phyloP scores from a whole-genome alignment of 2,113 vertebrate species.

The Cacatua alba region DNA sequence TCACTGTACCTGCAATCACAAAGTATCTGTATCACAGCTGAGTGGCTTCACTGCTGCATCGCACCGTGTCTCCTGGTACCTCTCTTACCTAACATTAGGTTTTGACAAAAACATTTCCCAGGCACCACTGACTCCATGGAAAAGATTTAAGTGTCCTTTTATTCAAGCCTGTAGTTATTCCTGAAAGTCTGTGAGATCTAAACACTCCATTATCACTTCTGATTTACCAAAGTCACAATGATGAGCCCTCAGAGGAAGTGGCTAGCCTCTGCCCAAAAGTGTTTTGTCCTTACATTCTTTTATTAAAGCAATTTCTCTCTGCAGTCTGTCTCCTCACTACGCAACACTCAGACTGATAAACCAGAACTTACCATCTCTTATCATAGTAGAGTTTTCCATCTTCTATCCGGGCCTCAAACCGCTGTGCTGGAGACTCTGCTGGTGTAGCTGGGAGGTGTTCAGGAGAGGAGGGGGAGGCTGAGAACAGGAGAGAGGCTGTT shows the following conservation, averaged over 20 bases:
- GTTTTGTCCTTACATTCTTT: neutral
- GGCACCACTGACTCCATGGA: neutral
- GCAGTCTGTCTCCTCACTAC: neutral
- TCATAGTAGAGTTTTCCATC: constrained; percentile 98
- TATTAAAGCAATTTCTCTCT: neutral
- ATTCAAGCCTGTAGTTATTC: neutral
- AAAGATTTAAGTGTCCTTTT: neutral
- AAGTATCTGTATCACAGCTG: neutral
- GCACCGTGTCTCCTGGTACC: neutral
- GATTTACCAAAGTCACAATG: accelerated
- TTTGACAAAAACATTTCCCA: neutral
- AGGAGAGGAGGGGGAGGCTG: constrained; percentile 92
- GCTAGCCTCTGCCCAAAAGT: neutral
- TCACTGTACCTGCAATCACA: neutral
- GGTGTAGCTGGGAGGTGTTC: constrained; percentile 90
- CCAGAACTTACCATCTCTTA: constrained; percentile 89
- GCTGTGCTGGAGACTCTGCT: constrained; percentile 88
- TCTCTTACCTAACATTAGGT: neutral
- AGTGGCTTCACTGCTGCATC: neutral
- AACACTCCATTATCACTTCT: neutral
- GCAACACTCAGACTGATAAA: neutral
- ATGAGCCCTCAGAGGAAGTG: neutral
- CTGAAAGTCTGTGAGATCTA: neutral
- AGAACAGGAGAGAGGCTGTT: neutral
- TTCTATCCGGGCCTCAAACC: constrained; percentile 95